Evolutionary conservation across 2,888 invertebrate genomes (phyloP), one percentile per base, ranked within the genome.

Genomic region (Rutpela maculata): DNA sequence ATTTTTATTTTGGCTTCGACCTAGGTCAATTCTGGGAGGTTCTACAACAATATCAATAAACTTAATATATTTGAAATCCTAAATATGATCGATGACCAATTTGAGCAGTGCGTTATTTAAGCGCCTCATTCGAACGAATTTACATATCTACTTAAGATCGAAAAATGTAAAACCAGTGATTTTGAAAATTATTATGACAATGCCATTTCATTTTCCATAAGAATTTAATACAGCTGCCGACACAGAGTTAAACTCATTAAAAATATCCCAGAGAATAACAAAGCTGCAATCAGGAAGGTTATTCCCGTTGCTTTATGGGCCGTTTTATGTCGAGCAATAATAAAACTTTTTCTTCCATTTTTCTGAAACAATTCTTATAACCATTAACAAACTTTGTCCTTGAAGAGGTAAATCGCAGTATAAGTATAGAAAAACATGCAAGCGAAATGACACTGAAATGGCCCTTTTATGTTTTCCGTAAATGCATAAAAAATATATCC

Each of bases 321-420:
- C 6, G 15, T n/a, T 17, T 50, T 50, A n/a, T 43, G 15, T 12
- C 12, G 15, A 12, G n/a, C n/a, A 50, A 15, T 50, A 50, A 50
- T n/a, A 50, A 50, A 50, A n/a, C n/a, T 50, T n/a, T 15, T 50
- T 5, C 50, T 50, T 3, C 7, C n/a, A 7, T 35, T 35, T 7
- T 50, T 50, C n/a, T n/a, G 6, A 50, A n/a, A 50, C 50, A 50
- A 50, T 50, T n/a, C 6, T 50, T 50, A n/a, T 50, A n/a, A 50
- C 50, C 50, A 50, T 50, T 50, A 50, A 50, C n/a, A 50, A 50
- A 17, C 50, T 50, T 50, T 50, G n/a, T 50, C 50, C 50, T 50
- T 50, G 15, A 50, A 50, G 12, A 50, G n/a, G 50, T 50, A 50
- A 50, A 50, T 17, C n/a, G 50, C 6, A 6, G 0, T 50, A 12